Evolutionary conservation across 2,797 vertebrate species (phyloP).

Genomic region (Poecilia velifera): DNA sequence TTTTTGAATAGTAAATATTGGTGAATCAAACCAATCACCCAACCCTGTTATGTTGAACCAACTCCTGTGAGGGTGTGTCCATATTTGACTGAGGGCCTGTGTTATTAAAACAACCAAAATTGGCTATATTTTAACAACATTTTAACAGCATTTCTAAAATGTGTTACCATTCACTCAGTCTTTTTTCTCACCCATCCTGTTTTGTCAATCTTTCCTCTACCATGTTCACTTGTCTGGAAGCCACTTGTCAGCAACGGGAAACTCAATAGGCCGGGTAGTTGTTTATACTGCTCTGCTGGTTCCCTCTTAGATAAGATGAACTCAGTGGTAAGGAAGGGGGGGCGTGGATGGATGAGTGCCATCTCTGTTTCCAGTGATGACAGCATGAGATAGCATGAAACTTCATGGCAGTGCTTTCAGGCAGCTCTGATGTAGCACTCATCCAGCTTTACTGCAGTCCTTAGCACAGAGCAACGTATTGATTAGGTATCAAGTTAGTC

Average conservation of each 20-base stretch:
- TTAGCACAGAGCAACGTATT: not conserved
- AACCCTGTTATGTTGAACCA: not conserved
- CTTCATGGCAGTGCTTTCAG: constrained; percentile 21
- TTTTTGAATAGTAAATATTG: not conserved
- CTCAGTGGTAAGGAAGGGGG: constrained; percentile 12
- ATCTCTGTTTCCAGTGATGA: constrained; percentile 63
- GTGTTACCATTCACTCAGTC: not conserved
- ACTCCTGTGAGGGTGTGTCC: not conserved
- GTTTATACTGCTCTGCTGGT: constrained; percentile 48
- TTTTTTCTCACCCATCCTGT: constrained; percentile 17
- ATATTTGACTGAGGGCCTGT: not conserved
- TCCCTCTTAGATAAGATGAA: constrained; percentile 51
- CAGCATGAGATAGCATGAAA: constrained; percentile 53
- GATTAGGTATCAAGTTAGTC: constrained; percentile 15
- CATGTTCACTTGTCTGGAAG: constrained; percentile 29
- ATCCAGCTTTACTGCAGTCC: constrained; percentile 12
- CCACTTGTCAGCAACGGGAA: constrained; percentile 42
- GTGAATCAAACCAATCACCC: not conserved
- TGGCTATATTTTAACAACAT: not conserved
- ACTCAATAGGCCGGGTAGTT: constrained; percentile 28
- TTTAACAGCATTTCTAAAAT: not conserved
- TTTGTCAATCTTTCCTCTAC: not conserved
- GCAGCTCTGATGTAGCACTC: constrained; percentile 16
- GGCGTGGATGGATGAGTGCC: constrained; percentile 27
- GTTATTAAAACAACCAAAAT: not conserved